Percentiles rank a stretch among this genome's conserved stretches.
These are phyloP conservation scores for Cyanoramphus novaezelandiae DNA, from an alignment of 2,113 vertebrate species.

Conservation along the genomic window DNA sequence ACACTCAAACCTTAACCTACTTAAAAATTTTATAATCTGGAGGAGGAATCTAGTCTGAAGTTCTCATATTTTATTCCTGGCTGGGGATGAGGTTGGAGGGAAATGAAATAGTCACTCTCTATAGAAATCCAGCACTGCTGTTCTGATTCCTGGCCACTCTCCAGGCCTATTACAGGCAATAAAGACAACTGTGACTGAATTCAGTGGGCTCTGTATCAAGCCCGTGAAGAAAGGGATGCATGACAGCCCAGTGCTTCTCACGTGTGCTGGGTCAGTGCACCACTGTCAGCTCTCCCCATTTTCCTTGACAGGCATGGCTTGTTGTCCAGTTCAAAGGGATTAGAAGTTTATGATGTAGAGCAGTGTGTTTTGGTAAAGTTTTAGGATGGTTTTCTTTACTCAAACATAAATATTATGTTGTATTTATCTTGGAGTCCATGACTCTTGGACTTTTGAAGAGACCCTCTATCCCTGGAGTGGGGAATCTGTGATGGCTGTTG, in stretches of 20 bases:
- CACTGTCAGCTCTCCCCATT: not conserved
- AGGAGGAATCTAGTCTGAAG: not conserved
- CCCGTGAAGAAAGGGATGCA: not conserved
- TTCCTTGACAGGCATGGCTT: not conserved
- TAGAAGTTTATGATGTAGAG: not conserved
- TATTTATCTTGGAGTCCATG: not conserved
- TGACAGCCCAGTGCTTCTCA: not conserved
- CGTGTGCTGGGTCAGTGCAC: not conserved
- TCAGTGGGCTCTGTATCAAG: not conserved
- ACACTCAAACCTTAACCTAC: constrained; percentile 14
- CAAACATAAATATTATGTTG: not conserved
- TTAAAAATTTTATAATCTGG: constrained; percentile 22
- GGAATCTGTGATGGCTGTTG: not conserved
- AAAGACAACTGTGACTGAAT: not conserved
- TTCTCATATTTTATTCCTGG: not conserved
- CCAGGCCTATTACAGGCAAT: not conserved
- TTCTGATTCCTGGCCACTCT: not conserved
- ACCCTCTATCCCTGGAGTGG: not conserved
- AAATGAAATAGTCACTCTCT: not conserved
- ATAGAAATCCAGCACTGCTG: not conserved
- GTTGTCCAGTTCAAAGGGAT: not conserved
- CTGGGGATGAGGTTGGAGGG: not conserved
- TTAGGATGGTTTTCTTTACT: not conserved
- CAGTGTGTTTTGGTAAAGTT: not conserved
- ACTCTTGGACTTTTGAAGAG: not conserved